Evolutionary conservation across 2,888 invertebrate species (phyloP), one percentile per base, ranked within the genome.

Genomic region (Pandemis corylana): DNA sequence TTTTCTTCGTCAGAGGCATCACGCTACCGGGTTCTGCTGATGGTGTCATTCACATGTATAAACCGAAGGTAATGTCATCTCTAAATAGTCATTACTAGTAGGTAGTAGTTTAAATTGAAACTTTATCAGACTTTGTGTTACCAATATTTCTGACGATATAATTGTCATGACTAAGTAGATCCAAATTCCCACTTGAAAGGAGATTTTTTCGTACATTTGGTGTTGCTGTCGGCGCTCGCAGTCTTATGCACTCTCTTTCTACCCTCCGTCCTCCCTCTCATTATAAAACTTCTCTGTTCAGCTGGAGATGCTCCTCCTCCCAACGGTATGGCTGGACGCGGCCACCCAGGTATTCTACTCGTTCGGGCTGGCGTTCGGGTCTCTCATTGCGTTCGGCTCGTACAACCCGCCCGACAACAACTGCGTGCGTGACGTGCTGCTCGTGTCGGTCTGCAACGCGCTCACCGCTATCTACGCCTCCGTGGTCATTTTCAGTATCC

Each of bases 271-370:
- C n/a, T n/a, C n/a, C n/a, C n/a, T n/a, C 20, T 20, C 20, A 20
- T 20, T 20, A 20, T 20, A 36, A 36, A 36, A 36, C 28, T 12
- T 13, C 13, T 56, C 20, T 7, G 7, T 56, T 6, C 92, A 98
- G 98, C 95, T 98, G 85, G 97, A 97, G 79, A 98, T 97, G 86
- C 95, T 99, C 20, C 93, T 96, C 65, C 96, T 98, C 82, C 98
- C 99, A 0, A 97, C 96, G 6, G 98, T 99, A 0, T 99, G 99
- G 99, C 93, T 99, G 83, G 99, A 99, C 87, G 99, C 99, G 3
- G 99, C 99, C 0, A 99, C 99, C 0, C 99, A 99, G 94, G 99
- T 99, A 3, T 99, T 99, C 95, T 99, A 99, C 92, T 98, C 98
- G 0, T 98, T 98, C 89, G 99, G 99, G 3, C 94, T 99, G 76